phyloP scores from a whole-genome alignment of 1,140 invertebrate species.

The Rhyacophila brunnea region DNA sequence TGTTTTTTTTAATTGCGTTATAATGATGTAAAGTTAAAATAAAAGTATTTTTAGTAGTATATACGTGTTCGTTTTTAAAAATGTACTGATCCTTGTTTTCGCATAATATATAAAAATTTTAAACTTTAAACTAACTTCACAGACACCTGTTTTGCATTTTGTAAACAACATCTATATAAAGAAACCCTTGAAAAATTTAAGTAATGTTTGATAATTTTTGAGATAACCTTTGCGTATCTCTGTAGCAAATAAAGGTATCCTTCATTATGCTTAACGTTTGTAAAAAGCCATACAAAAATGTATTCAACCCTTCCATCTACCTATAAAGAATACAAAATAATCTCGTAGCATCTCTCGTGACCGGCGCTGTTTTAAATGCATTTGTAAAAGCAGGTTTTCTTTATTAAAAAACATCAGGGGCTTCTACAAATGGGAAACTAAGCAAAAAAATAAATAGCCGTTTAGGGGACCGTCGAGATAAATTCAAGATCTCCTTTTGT shows the following conservation, averaged over 20 bases:
- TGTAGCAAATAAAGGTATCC: slow-evolving; percentile 5
- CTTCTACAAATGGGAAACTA: slow-evolving; percentile 9
- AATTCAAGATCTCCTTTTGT: slow-evolving; percentile 1
- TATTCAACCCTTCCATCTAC: slow-evolving; percentile 20
- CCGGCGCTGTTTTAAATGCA: slow-evolving; percentile 18
- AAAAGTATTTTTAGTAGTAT: too few relatives aligned
- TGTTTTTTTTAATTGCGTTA: too few relatives aligned
- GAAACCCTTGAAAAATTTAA: too few relatives aligned
- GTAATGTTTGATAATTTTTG: not conserved
- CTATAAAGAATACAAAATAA: slow-evolving; percentile 23
- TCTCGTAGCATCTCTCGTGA: slow-evolving; percentile 13
- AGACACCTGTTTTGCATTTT: too few relatives aligned
- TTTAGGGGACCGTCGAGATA: slow-evolving; percentile 9
- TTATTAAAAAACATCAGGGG: slow-evolving; percentile 18
- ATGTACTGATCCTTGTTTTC: too few relatives aligned
- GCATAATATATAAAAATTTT: too few relatives aligned
- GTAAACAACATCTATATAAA: too few relatives aligned
- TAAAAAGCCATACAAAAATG: slow-evolving; percentile 19
- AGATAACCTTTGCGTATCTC: slow-evolving; percentile 22
- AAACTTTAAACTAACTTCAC: too few relatives aligned
- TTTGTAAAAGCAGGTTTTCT: slow-evolving; percentile 11
- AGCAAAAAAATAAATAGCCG: slow-evolving; percentile 14
- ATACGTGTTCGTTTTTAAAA: too few relatives aligned
- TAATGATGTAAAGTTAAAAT: too few relatives aligned
- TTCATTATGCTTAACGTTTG: slow-evolving; percentile 20